phyloP scores from a whole-genome alignment of 2,888 invertebrate genomes.

The Cremastinae sp. region DNA sequence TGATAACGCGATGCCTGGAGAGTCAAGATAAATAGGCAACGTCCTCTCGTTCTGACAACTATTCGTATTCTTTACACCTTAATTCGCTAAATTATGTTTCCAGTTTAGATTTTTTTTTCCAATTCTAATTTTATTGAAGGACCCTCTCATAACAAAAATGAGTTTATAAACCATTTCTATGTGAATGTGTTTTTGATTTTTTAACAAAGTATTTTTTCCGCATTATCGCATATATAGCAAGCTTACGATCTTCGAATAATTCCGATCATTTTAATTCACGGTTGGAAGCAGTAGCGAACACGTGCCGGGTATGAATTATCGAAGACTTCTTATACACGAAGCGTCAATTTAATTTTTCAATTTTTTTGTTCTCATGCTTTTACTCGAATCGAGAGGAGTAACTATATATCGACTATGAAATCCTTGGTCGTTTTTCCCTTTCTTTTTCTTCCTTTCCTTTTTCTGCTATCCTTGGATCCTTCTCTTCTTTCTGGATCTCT shows the following conservation, averaged over 20 bases:
- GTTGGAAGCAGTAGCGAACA: slow-evolving; percentile 46
- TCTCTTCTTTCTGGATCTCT: slow-evolving; percentile 37
- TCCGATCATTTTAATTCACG: slow-evolving; percentile 12
- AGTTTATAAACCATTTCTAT: too few species aligned
- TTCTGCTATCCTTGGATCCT: slow-evolving; percentile 16
- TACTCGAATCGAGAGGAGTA: slow-evolving; percentile 26
- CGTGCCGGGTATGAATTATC: slow-evolving; percentile 57
- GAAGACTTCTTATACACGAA: slow-evolving; percentile 48
- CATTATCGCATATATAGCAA: too few species aligned
- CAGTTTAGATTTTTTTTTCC: too few species aligned
- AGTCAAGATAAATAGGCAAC: too few species aligned
- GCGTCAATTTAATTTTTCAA: slow-evolving; percentile 43
- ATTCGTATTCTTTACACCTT: too few species aligned
- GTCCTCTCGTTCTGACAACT: too few species aligned
- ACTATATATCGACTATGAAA: slow-evolving; percentile 51
- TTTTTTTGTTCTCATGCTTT: too few species aligned
- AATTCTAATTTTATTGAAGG: too few species aligned
- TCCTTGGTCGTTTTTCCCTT: slow-evolving; percentile 46
- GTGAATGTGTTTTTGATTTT: too few species aligned
- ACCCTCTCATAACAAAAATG: too few species aligned
- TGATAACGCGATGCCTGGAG: slow-evolving; percentile 7
- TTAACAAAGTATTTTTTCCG: too few species aligned
- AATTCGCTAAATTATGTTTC: too few species aligned
- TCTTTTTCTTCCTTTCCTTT: slow-evolving; percentile 16
- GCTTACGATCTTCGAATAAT: slow-evolving; percentile 4